Percentiles rank a stretch among this genome's conserved stretches.
These are phyloP conservation scores for Myotis planiceps DNA, from an alignment of 2,797 vertebrate species.

Conservation along the genomic window DNA sequence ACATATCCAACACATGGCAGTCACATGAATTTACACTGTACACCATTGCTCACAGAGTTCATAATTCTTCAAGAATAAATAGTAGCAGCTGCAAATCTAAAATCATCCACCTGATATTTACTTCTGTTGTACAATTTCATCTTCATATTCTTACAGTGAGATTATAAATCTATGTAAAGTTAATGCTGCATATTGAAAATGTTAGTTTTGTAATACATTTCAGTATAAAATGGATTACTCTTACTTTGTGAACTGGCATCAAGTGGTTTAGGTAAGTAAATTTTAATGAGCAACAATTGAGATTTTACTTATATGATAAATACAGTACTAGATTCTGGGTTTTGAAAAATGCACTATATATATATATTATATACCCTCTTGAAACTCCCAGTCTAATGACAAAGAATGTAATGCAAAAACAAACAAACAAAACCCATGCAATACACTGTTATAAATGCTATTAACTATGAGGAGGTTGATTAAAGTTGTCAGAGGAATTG, in stretches of 20 bases:
- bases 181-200: conserved; percentile 48
- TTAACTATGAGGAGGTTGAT: not conserved
- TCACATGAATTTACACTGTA: conserved; percentile 42
- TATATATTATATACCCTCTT: not conserved
- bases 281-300: not conserved
- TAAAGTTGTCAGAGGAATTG: not conserved
- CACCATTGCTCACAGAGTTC: conserved; percentile 33
- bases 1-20: conserved; percentile 50
- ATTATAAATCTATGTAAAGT: conserved; percentile 53
- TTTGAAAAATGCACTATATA: not conserved
- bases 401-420: not conserved
- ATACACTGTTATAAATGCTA: not conserved
- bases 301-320: not conserved
- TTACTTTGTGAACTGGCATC: conserved; percentile 16
- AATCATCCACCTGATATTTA: conserved; percentile 55
- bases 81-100: conserved; percentile 59
- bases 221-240: not conserved
- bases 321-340: not conserved
- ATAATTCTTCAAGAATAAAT: conserved; percentile 50
- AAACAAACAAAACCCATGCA: not conserved
- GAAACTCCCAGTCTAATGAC: not conserved
- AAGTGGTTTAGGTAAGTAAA: conserved; percentile 36
- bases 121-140: conserved; percentile 30
- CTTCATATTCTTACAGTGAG: conserved; percentile 12
- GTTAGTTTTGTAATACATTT: conserved; percentile 36